phyloP scores from a whole-genome alignment of 92 coral and sea anemone species.

The Parazoanthus atlanticus region DNA sequence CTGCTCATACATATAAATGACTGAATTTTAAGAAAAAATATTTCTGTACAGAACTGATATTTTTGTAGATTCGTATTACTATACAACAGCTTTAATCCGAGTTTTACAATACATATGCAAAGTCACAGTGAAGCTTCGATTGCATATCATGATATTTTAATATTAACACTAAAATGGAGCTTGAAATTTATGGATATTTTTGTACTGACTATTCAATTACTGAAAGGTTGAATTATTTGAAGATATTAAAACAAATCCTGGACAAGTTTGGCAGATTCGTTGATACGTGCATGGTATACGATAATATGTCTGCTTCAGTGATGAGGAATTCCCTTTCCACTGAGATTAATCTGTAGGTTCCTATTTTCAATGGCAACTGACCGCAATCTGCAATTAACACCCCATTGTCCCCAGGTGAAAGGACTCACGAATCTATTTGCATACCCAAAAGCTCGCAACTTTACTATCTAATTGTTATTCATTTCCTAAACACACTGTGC shows the following conservation, averaged over 20 bases:
- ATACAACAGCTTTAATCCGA: background rate
- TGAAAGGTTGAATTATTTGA: background rate
- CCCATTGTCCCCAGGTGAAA: constrained; percentile 17
- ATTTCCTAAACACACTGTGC: background rate
- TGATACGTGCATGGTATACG: background rate
- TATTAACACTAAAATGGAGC: background rate
- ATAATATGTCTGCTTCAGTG: background rate
- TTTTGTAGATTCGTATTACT: too few species aligned
- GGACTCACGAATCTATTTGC: constrained; percentile 14
- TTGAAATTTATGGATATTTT: too few species aligned
- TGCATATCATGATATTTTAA: background rate
- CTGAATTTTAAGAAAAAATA: background rate
- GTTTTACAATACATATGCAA: too few species aligned
- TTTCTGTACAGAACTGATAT: background rate
- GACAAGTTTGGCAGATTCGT: background rate
- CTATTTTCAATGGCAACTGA: background rate
- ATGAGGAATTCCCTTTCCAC: too few species aligned
- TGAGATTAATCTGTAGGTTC: background rate
- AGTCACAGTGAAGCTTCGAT: background rate
- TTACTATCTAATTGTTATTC: constrained; percentile 30
- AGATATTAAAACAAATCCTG: background rate
- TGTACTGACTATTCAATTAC: background rate
- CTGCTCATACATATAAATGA: background rate
- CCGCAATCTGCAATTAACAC: constrained; percentile 9
- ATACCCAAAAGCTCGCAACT: background rate